Evolutionary conservation across 2,888 invertebrate genomes (phyloP), one percentile per base, ranked within the genome.

Genomic region (Phyllotreta cruciferae): DNA sequence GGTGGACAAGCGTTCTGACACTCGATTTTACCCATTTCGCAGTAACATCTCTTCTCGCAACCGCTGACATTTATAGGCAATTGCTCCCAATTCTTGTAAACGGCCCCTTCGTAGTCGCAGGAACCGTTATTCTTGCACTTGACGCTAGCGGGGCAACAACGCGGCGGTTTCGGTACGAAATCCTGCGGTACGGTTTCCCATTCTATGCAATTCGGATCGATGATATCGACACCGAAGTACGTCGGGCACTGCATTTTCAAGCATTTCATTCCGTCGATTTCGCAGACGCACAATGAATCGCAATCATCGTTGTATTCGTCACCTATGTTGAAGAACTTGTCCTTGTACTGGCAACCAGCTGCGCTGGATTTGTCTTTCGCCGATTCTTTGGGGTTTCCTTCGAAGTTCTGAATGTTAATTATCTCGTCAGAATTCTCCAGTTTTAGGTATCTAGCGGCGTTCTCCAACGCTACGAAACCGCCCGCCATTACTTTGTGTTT

Each of bases 221-320:
- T 81, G 6, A 93, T 87, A 75, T 94, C 94, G n/a, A 93, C 82
- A 0, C 93, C 94, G 66, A 92, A 93, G 72, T 90, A 90, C 0
- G 91, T 90, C 68, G 95, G 89, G 73, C 95, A 96, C 67, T 92
- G 88, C 34, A 96, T 84, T 45, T 90, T 89, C 0, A 89, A 87
- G 75, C 95, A 96, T 68, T 91, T 89, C 0, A 88, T 85, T 71
- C 89, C 90, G 0, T 84, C 83, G 1, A 86, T 86, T 1, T 86
- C 85, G 76, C 95, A 95, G 61, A 88, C 86, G 77, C 94, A 95
- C 10, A 91, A 84, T 53, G 90, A 87, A 8, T 89, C 85, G 77
- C 95, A 95, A 9, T 89, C 91, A 72, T 94, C 92, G 79, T 92
- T 90, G 82, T 91, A 92, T 78, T 91, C 91, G 71, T 91, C 88